Evolutionary conservation across 1,140 invertebrate genomes (phyloP).

Genomic region (Musca vetustissima): DNA sequence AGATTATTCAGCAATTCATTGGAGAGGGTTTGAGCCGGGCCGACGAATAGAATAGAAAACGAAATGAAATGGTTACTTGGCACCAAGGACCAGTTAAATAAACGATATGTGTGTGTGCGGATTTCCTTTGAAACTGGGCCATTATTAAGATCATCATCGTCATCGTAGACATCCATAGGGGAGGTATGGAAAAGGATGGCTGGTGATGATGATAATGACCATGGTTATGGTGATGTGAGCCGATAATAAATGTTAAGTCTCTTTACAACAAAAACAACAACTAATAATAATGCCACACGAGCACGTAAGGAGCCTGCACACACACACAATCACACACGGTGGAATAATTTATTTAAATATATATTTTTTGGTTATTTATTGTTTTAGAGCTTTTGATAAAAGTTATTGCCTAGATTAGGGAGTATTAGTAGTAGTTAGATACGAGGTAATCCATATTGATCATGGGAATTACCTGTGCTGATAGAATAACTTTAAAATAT

Average conservation of each 20-base stretch:
- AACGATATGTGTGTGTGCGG: background rate
- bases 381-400: too few relatives aligned
- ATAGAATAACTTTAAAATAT: too few relatives aligned
- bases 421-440: too few relatives aligned
- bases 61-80: background rate
- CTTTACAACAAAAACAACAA: background rate
- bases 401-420: too few relatives aligned
- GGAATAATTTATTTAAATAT: too few relatives aligned
- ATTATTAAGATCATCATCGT: background rate
- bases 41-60: background rate
- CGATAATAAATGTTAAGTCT: background rate
- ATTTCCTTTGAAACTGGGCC: too few relatives aligned
- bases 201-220: background rate
- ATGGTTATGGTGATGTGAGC: background rate
- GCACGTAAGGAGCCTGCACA: too few relatives aligned
- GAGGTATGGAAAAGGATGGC: background rate
- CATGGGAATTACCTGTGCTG: too few relatives aligned
- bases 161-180: too few relatives aligned
- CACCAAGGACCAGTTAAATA: conserved; percentile 9
- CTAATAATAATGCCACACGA: background rate
- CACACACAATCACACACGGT: too few relatives aligned
- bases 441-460: too few relatives aligned
- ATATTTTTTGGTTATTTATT: too few relatives aligned
- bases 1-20: background rate
- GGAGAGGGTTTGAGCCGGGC: background rate